Base-by-base conservation (phyloP, 92 coral and sea anemone species). In the Porites evermanni region DNA sequence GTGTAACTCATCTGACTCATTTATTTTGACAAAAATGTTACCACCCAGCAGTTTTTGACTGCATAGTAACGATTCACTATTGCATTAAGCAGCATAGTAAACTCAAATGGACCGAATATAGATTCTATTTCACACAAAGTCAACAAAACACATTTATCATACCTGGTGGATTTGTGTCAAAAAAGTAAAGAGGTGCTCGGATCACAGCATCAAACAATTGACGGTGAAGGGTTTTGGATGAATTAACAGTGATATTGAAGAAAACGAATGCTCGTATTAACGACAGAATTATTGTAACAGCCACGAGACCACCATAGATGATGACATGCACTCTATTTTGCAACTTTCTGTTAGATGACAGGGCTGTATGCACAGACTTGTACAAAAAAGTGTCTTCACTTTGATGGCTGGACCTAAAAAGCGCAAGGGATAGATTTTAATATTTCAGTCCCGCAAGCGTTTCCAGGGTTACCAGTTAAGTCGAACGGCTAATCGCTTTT, bases 111-210 rank as follows among this genome's bases (percentile, higher is more conserved):
- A 38, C 47, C 47, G 3, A 38, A 38, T 38, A 38, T 38, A 38
- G 7, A 3, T 38, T 38, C 4, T 32, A 32, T 32, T 56, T 14
- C 14, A 56, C 61, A 56, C 44, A 19, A 72, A 50, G 53, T 32
- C 58, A 24, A 26, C 19, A 11, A 19, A 24, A 77, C 70, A 32
- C 4, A 50, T 8, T 47, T 2, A 67, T 29, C 10, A 69, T 81
- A 94, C 98, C 98, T 21, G 88, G 72, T n/a, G 97, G 95, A 74
- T 96, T 95, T 9, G 98, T 95, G 85, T 96, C 99, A 72, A 96
- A 96, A 90, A 96, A 96, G 91, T 94, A 94, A 54, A 90, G 66
- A 12, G 94, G 93, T 18, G 96, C 93, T 77, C 96, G 88, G 20
- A 96, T 81, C 6, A 96, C 88, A 44, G 96, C 91, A 68, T 91